A percentile compares a stretch with the other conserved stretches of the same genome.
These are phyloP conservation scores for Athrips mouffetella DNA, from an alignment of 2,888 invertebrate genomes.

Conservation along the genomic window DNA sequence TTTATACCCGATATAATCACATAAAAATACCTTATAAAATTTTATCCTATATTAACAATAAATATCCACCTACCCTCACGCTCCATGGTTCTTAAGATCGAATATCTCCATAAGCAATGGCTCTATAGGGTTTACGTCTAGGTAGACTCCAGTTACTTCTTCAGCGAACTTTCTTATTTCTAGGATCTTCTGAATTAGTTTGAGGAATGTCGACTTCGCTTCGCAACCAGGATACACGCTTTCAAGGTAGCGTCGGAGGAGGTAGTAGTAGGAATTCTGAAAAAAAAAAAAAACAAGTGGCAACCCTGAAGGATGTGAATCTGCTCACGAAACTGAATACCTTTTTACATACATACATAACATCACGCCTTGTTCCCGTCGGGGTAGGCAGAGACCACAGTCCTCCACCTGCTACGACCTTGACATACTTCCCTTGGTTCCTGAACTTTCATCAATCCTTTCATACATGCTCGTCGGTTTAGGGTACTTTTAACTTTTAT, in stretches of 20 bases:
- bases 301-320: no score
- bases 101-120: slow-evolving; percentile 97
- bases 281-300: slow-evolving; percentile 29
- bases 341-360: no score
- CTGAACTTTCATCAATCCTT: no score
- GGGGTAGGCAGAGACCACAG: no score
- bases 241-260: slow-evolving; percentile 89
- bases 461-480: no score
- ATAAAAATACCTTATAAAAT: background rate
- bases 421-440: no score
- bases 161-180: slow-evolving; percentile 93
- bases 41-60: background rate
- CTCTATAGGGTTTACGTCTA: slow-evolving; percentile 96
- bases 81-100: slow-evolving; percentile 86
- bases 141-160: slow-evolving; percentile 93
- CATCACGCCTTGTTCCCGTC: no score
- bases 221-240: slow-evolving; percentile 91
- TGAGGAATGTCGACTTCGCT: slow-evolving; percentile 91
- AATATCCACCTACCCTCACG: slow-evolving; percentile 29
- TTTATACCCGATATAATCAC: background rate
- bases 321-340: no score
- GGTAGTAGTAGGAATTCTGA: slow-evolving; percentile 93
- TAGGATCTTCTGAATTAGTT: slow-evolving; percentile 93
- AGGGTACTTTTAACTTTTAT: no score
- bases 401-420: no score